Percentiles rank a stretch among this genome's conserved stretches.
These are phyloP conservation scores for Galerucella nymphaeae DNA, from an alignment of 2,888 invertebrate species.

Conservation along the genomic window DNA sequence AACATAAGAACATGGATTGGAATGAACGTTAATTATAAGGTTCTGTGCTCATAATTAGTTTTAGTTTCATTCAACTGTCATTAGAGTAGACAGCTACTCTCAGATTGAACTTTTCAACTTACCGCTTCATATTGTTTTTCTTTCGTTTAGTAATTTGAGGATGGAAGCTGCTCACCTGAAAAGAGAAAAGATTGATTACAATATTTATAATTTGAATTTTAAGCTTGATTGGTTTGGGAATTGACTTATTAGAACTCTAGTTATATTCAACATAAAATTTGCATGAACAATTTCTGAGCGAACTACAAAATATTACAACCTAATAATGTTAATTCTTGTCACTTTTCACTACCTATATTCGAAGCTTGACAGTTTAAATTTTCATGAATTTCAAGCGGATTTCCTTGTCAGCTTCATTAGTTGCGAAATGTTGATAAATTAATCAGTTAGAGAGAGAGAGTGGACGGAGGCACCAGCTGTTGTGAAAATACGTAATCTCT, in stretches of 20 bases:
- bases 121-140: slow-evolving; percentile 1
- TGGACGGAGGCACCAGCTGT: not conserved
- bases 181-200: not conserved
- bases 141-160: not conserved
- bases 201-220: not conserved
- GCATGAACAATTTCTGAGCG: too few relatives aligned
- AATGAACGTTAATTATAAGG: not conserved
- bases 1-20: not conserved
- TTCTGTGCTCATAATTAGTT: not conserved
- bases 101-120: not conserved
- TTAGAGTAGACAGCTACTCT: slow-evolving; percentile 3
- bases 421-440: slow-evolving; percentile 8
- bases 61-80: slow-evolving; percentile 3
- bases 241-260: too few relatives aligned
- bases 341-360: too few relatives aligned
- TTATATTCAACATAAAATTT: too few relatives aligned
- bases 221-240: not conserved
- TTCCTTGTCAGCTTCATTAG: slow-evolving; percentile 13
- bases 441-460: too few relatives aligned
- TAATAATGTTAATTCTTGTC: too few relatives aligned
- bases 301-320: too few relatives aligned
- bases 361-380: not conserved
- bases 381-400: not conserved
- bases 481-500: slow-evolving; percentile 1
- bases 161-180: not conserved